These are phyloP conservation scores for Limonius californicus DNA, from an alignment of 1,140 invertebrate species.

Conservation along the genomic window DNA sequence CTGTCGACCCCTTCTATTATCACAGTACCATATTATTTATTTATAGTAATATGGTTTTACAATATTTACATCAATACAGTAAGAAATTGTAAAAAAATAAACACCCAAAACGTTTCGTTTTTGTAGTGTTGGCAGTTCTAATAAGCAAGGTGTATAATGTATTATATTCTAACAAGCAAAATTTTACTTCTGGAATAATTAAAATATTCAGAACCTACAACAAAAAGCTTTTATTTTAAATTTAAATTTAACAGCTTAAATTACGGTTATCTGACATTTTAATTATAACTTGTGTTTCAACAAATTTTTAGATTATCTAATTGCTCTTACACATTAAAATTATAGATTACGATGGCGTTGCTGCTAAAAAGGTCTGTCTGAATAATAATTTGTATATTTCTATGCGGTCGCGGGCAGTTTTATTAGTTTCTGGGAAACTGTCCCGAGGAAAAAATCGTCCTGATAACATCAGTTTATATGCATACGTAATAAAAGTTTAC, in stretches of 20 bases:
- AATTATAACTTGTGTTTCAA: not conserved
- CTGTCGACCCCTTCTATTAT: no score
- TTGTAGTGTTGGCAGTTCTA: no score
- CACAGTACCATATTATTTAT: no score
- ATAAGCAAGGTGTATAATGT: no score
- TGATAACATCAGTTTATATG: slow-evolving; percentile 9
- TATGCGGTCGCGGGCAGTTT: not conserved
- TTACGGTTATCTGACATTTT: not conserved
- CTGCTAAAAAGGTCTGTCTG: not conserved
- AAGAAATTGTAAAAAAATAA: no score
- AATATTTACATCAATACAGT: no score
- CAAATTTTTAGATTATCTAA: not conserved
- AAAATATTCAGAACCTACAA: no score
- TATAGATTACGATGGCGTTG: not conserved
- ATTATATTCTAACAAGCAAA: no score
- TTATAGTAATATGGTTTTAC: no score
- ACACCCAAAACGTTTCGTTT: no score
- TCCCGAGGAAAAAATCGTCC: not conserved
- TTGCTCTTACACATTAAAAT: not conserved
- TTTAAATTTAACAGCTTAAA: not conserved
- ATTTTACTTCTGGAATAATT: no score
- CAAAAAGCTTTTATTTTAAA: not conserved
- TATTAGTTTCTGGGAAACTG: slow-evolving; percentile 5
- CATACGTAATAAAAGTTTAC: slow-evolving; percentile 4
- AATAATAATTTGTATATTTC: slow-evolving; percentile 7